phyloP scores from a whole-genome alignment of 2,113 vertebrate genomes.

The Callaeas wilsoni region DNA sequence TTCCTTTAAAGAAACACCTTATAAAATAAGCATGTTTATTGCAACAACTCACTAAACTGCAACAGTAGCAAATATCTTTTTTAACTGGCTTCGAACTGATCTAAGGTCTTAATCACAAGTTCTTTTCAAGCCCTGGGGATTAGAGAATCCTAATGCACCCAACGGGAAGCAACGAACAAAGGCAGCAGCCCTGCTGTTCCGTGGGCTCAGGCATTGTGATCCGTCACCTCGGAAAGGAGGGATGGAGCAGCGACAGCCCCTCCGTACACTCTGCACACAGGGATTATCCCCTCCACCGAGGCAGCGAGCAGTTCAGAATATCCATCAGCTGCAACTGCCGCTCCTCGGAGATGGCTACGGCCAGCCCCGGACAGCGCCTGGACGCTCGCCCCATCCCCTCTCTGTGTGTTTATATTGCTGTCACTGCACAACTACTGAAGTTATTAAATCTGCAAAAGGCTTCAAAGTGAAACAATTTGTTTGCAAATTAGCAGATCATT shows the following conservation, averaged over 20 bases:
- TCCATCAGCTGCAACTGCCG: neutral
- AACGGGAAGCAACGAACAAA: neutral
- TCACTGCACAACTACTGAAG: neutral
- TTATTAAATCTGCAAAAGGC: neutral
- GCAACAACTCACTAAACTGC: neutral
- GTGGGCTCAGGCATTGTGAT: accelerated
- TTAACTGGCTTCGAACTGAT: neutral
- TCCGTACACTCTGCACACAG: neutral
- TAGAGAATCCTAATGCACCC: neutral
- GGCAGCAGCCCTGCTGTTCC: neutral
- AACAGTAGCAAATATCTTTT: neutral
- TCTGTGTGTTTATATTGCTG: neutral
- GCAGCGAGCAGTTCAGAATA: neutral
- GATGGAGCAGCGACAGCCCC: neutral
- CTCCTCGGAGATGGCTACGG: accelerated
- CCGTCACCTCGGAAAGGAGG: accelerated
- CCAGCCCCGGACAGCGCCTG: accelerated
- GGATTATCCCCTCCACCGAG: neutral
- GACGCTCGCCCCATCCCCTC: neutral
- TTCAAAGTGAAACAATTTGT: neutral
- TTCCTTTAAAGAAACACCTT: neutral
- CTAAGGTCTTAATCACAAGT: neutral
- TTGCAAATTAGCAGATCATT: neutral
- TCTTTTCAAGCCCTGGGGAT: neutral
- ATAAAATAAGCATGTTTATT: neutral